phyloP scores from a whole-genome alignment of 2,888 invertebrate genomes.

The Abrostola tripartita region DNA sequence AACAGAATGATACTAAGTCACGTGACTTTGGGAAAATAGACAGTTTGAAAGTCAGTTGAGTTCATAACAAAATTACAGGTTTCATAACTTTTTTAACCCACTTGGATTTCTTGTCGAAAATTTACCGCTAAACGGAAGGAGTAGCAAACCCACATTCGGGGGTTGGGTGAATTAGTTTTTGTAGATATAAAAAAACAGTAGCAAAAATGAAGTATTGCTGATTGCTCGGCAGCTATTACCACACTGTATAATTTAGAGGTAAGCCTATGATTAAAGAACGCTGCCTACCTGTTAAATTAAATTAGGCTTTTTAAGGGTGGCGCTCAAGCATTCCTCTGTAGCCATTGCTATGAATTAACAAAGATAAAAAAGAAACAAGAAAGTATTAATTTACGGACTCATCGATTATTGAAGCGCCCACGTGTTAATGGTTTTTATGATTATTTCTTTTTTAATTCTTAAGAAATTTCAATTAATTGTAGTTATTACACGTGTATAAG shows the following conservation, averaged over 20 bases:
- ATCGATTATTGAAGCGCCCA: slow-evolving; percentile 78
- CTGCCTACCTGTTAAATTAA: slow-evolving; percentile 89
- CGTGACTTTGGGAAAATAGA: too few species aligned
- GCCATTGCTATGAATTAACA: slow-evolving; percentile 73
- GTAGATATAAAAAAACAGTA: slow-evolving; percentile 78
- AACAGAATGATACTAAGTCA: too few species aligned
- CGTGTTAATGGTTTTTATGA: slow-evolving; percentile 80
- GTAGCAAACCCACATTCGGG: slow-evolving; percentile 60
- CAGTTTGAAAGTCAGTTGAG: too few species aligned
- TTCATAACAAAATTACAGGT: too few species aligned
- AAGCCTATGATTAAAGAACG: slow-evolving; percentile 86
- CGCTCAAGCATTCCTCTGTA: slow-evolving; percentile 72
- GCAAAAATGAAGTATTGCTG: slow-evolving; percentile 87
- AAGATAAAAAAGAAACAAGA: slow-evolving; percentile 73
- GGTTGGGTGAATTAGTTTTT: slow-evolving; percentile 70
- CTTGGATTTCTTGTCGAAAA: not conserved
- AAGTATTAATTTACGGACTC: slow-evolving; percentile 81
- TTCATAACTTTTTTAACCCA: too few species aligned
- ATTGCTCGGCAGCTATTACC: slow-evolving; percentile 85
- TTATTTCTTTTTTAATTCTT: slow-evolving; percentile 65
- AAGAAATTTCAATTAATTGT: slow-evolving; percentile 51
- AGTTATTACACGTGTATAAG: slow-evolving; percentile 36
- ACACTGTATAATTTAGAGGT: slow-evolving; percentile 84
- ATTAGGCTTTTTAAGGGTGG: slow-evolving; percentile 87
- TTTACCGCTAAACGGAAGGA: slow-evolving; percentile 62